These are phyloP conservation scores for Poecilobothrus nobilitatus DNA, from an alignment of 2,888 invertebrate genomes.

Conservation along the genomic window DNA sequence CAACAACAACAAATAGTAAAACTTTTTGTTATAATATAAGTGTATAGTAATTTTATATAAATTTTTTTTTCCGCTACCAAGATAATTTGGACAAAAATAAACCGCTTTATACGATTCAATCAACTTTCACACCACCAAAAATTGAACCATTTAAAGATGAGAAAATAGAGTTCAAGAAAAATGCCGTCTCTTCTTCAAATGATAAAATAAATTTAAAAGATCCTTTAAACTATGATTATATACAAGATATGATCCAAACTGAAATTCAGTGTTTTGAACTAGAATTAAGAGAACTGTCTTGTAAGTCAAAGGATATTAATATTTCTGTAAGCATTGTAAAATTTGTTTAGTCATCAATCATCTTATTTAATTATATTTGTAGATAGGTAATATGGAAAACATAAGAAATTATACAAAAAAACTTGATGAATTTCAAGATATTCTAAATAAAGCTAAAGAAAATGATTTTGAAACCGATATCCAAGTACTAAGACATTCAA, in stretches of 20 bases:
- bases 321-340: slow-evolving; percentile 29
- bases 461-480: slow-evolving; percentile 57
- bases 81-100: slow-evolving; percentile 24
- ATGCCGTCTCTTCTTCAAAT: not conserved
- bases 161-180: not conserved
- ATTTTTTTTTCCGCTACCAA: not conserved
- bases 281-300: slow-evolving; percentile 55
- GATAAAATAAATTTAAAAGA: slow-evolving; percentile 1
- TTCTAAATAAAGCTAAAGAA: slow-evolving; percentile 54
- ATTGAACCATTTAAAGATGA: not conserved
- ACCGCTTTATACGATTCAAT: slow-evolving; percentile 35
- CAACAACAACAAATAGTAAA: slow-evolving; percentile 7
- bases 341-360: not conserved
- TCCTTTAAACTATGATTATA: slow-evolving; percentile 30
- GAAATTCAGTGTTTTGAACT: slow-evolving; percentile 58
- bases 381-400: slow-evolving; percentile 51
- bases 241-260: slow-evolving; percentile 55
- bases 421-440: slow-evolving; percentile 50
- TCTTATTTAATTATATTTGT: slow-evolving; percentile 5
- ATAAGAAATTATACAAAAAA: slow-evolving; percentile 47
- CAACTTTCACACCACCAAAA: slow-evolving; percentile 32
- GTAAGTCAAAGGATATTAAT: slow-evolving; percentile 48
- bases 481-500: slow-evolving; percentile 44
- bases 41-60: not conserved
- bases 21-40: not conserved